Base-by-base conservation (phyloP, 2,888 invertebrate genomes). In the Drosophila setosimentum region DNA sequence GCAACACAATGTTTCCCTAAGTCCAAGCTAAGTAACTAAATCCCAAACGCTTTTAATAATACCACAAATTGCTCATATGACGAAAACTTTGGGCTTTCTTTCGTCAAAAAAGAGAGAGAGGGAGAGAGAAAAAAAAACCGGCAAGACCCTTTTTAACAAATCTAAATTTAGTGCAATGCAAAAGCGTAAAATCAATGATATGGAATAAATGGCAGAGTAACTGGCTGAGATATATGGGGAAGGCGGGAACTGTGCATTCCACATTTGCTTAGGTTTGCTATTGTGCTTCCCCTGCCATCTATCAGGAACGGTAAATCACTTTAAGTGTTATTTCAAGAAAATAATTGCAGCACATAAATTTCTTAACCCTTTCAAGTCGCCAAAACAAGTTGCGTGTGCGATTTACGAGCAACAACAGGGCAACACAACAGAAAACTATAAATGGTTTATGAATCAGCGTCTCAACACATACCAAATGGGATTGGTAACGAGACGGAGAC, bases 281-380 rank as follows among this genome's bases (percentile, higher is more conserved):
- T 64, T 69, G 57, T 64, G 37, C 33, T 45, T 24, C 42, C 24
- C 58, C 13, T 33, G 27, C 62, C 53, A 29, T 35, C n/a, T 24
- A 57, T 74, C 24, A 16, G 45, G 8, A 2, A 16, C 45, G 45
- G 78, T 90, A 91, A 91, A 91, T 91, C 90, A 91, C 83, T 83
- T 83, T 79, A 89, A 91, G 89, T 80, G 89, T 83, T 83, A 78
- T 82, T 82, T 91, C 83, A 78, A 86, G 82, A 90, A 82, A 83
- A 91, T 90, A 87, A 91, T 91, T 91, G 90, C 80, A 86, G 73
- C 78, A 83, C 82, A 89, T 91, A 90, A 91, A 91, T 91, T 84
- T 80, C 68, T 69, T 57, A 78, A 87, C 80, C 84, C 78, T 80
- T 87, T 66, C 71, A 65, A 75, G 68, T 68, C 68, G 76, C 76